phyloP scores from a whole-genome alignment of 1,140 invertebrate species.

The Megalopta genalis region DNA sequence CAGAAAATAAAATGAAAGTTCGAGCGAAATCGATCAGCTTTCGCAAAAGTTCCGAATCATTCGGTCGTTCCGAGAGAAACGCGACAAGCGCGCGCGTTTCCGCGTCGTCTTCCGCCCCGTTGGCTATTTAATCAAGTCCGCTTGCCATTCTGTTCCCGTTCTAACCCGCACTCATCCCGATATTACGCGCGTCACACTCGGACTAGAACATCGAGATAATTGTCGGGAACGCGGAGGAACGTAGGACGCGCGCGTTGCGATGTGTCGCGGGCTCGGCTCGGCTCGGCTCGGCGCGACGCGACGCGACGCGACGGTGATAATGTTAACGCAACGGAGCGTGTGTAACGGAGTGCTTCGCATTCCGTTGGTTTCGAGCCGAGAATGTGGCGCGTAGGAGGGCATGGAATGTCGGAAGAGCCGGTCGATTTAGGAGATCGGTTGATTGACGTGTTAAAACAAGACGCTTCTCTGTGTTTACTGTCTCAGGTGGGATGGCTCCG shows the following conservation, averaged over 20 bases:
- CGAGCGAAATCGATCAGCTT: too few species aligned
- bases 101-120: too few species aligned
- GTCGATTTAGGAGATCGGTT: too few species aligned
- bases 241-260: neutral
- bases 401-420: too few species aligned
- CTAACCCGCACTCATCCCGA: neutral
- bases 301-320: neutral
- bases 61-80: too few species aligned
- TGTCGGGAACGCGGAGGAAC: neutral
- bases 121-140: constrained; percentile 8
- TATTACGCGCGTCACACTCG: neutral
- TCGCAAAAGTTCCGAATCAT: too few species aligned
- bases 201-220: constrained; percentile 19
- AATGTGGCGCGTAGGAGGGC: neutral
- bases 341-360: neutral
- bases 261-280: neutral
- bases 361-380: neutral
- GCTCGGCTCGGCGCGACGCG: too few species aligned
- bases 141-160: neutral
- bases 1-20: too few species aligned
- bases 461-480: constrained; percentile 22
- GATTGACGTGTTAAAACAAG: neutral
- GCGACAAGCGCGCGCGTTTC: too few species aligned
- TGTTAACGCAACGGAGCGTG: constrained; percentile 2
- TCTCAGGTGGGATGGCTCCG: constrained; percentile 83